phyloP scores from a whole-genome alignment of 2,888 invertebrate species.

The Stenotaenia linearis region DNA sequence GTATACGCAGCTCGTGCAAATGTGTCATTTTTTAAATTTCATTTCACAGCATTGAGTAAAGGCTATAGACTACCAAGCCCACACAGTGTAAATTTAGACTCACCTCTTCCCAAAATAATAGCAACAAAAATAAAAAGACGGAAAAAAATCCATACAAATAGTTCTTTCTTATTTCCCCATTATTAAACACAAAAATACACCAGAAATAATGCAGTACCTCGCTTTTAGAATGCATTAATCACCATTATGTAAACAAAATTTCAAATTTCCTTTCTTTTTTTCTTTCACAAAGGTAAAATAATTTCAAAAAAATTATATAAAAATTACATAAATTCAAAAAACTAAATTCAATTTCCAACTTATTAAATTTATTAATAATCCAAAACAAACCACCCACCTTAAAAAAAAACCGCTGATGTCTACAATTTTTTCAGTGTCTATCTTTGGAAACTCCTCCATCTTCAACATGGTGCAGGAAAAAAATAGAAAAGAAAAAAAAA shows the following conservation, averaged over 20 bases:
- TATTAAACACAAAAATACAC: too few relatives aligned
- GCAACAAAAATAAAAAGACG: not conserved
- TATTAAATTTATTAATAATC: too few relatives aligned
- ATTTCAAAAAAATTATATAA: too few relatives aligned
- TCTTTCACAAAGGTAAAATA: too few relatives aligned
- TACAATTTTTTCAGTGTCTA: not conserved
- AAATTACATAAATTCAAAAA: too few relatives aligned
- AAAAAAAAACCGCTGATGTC: not conserved
- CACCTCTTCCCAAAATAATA: slow-evolving; percentile 26
- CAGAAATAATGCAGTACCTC: too few relatives aligned
- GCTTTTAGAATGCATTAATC: too few relatives aligned
- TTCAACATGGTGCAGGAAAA: not conserved
- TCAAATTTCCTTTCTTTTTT: not conserved
- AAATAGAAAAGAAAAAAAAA: not conserved
- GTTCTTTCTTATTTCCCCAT: not conserved
- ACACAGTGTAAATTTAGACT: slow-evolving; percentile 23
- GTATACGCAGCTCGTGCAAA: not conserved
- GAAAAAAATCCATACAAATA: slow-evolving; percentile 5
- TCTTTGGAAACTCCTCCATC: not conserved
- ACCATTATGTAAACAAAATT: too few relatives aligned
- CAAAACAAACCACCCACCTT: slow-evolving; percentile 6
- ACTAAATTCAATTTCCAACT: too few relatives aligned
- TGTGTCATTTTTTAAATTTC: not conserved
- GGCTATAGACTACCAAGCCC: not conserved
- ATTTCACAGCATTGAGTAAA: not conserved